Evolutionary conservation across 2,888 invertebrate genomes (phyloP).

Genomic region (Ormyrus labotus): DNA sequence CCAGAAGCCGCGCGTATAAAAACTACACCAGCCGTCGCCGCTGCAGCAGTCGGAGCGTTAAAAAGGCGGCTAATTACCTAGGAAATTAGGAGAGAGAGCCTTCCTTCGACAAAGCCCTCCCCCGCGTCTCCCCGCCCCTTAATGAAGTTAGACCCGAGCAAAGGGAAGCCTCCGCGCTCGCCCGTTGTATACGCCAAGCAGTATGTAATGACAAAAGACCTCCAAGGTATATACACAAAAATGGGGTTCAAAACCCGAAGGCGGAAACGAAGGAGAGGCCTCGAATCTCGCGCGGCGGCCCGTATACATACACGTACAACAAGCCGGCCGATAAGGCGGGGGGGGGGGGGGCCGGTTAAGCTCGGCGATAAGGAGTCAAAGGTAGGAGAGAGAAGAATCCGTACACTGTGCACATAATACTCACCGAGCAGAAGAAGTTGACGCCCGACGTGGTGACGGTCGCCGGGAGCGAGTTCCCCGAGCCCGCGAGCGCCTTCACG

Average conservation of each 20-base stretch:
- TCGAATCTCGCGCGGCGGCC: background rate
- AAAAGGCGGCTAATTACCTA: too few relatives aligned
- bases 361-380: background rate
- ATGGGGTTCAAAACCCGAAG: background rate
- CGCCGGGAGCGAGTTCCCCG: slow-evolving; percentile 80
- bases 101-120: slow-evolving; percentile 21
- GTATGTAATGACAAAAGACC: background rate
- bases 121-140: background rate
- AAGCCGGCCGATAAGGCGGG: background rate
- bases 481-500: slow-evolving; percentile 80
- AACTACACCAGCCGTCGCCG: too few relatives aligned
- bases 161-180: background rate
- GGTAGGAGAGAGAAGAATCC: background rate
- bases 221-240: background rate
- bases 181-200: background rate
- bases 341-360: background rate
- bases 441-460: slow-evolving; percentile 81
- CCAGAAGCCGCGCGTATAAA: too few relatives aligned
- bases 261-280: background rate
- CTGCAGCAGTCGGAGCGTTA: too few relatives aligned
- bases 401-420: slow-evolving; percentile 57
- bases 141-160: slow-evolving; percentile 31
- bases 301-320: too few relatives aligned
- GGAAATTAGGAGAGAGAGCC: background rate
- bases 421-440: slow-evolving; percentile 82